phyloP scores from a whole-genome alignment of 2,888 invertebrate species.

The Didymodactylos carnosus region DNA sequence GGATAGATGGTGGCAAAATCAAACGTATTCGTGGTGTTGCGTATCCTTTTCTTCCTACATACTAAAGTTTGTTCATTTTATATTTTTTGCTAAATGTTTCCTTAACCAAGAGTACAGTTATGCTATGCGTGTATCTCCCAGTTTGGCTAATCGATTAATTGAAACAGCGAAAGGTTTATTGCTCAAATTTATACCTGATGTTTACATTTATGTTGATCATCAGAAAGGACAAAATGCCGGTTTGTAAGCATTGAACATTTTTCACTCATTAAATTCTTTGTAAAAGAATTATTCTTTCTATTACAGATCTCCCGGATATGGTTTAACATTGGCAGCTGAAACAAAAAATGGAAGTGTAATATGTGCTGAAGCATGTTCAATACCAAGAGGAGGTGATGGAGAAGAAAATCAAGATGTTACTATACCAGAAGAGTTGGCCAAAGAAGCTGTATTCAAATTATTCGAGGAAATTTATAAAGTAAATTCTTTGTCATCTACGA shows the following conservation, averaged over 20 bases:
- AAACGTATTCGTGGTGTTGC: constrained; percentile 77
- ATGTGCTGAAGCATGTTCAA: constrained; percentile 35
- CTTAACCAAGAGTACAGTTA: constrained; percentile 21
- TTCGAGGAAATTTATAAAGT: constrained; percentile 62
- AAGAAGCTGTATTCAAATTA: constrained; percentile 54
- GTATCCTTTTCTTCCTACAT: constrained; percentile 39
- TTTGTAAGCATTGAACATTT: constrained; percentile 34
- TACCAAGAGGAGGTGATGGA: constrained; percentile 25
- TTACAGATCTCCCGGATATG: constrained; percentile 49
- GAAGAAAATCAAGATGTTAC: constrained; percentile 42
- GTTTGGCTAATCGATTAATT: constrained; percentile 73
- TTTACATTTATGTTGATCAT: constrained; percentile 83
- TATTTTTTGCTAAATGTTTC: background rate
- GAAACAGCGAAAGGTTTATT: constrained; percentile 74
- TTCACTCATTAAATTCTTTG: background rate
- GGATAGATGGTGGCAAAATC: constrained; percentile 59
- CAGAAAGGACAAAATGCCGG: constrained; percentile 67
- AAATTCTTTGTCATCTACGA: constrained; percentile 11
- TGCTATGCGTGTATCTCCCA: constrained; percentile 72
- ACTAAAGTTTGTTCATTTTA: background rate
- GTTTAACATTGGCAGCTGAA: constrained; percentile 68
- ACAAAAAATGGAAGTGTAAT: constrained; percentile 53
- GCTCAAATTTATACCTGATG: constrained; percentile 72
- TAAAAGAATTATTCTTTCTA: constrained; percentile 17
- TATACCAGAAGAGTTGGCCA: constrained; percentile 76